These are phyloP conservation scores for Drosophila emarginata DNA, from an alignment of 2,888 invertebrate genomes.

Conservation along the genomic window DNA sequence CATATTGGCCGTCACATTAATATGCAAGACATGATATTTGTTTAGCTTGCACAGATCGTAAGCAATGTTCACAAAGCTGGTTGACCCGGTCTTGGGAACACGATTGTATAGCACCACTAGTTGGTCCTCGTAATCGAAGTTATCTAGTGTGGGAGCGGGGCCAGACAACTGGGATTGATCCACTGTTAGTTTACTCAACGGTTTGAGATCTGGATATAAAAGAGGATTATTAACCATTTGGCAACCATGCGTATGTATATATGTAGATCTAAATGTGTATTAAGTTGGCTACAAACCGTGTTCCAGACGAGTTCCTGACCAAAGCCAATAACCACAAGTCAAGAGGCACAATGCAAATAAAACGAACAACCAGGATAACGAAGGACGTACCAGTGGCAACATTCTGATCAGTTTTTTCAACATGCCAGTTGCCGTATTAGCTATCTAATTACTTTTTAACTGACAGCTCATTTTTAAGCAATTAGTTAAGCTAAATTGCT, in stretches of 20 bases:
- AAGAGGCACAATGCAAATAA: conserved; percentile 69
- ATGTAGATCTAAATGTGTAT: too few species aligned
- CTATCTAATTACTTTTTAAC: neutral
- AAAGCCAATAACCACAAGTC: conserved; percentile 78
- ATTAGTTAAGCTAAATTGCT: neutral
- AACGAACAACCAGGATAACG: conserved; percentile 76
- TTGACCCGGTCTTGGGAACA: conserved; percentile 98
- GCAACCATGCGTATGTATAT: too few species aligned
- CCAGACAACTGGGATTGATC: conserved; percentile 19
- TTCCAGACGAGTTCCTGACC: conserved; percentile 71
- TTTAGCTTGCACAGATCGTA: conserved; percentile 91
- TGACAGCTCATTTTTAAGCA: conserved; percentile 1
- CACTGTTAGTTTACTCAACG: conserved; percentile 50
- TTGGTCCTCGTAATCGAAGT: conserved; percentile 84
- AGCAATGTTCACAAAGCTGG: conserved; percentile 95
- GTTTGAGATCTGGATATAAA: conserved; percentile 66
- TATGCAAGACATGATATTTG: conserved; percentile 93
- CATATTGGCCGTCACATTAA: conserved; percentile 97
- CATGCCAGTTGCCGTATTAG: conserved; percentile 36
- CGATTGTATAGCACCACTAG: conserved; percentile 95
- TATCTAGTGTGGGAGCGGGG: conserved; percentile 36
- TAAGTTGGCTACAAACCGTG: conserved; percentile 43
- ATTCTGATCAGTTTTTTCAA: conserved; percentile 77
- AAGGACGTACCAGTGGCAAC: conserved; percentile 77
- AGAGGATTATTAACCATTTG: neutral